Base-by-base conservation (phyloP, 1,140 invertebrate genomes). In the Solenopsis fugax region DNA sequence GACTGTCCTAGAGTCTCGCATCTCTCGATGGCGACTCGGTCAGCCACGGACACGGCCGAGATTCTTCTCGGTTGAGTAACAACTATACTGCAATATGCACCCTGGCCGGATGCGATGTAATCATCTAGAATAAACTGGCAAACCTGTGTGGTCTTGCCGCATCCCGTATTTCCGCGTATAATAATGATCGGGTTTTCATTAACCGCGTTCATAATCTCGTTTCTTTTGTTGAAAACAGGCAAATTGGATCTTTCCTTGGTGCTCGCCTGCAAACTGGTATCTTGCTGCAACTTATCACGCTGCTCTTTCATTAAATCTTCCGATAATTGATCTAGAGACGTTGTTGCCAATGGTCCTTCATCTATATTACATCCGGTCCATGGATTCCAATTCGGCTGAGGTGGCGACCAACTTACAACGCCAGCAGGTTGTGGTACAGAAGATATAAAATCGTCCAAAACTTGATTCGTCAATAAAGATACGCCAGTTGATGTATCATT, bases 81-180 rank as follows among this genome's bases (percentile, higher is more conserved):
- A 85, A 98, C 97, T 69, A 99, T 97, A 93, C 98, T 97, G 90
- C 98, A 97, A 95, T 97, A 97, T 41, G 97, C 97, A 77, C 98
- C 97, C 95, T 98, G 97, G 0, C 97, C 97, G 2, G 97, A 97
- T n/a, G 97, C 96, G 24, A 99, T 97, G 92, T 98, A 99, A 93
- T 99, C 98, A 94, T 99, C 99, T 67, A 99, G 94, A 91, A 99
- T 99, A 93, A 98, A 99, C 92, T 99, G 99, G 84, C 98, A 99
- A 60, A 99, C 98, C 96, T 98, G 96, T 0, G 97, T 97, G 0
- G 97, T 98, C 95, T 97, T 97, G 89, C 99, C 99, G 92, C 98
- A 99, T n/a, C 99, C 99, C 0, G 98, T 99, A 86, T 98, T 98
- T 75, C 98, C 98, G 64, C 98, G 96, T 78, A 99, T 98, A 37